Conservation (phyloP, 2,888 invertebrate species). For the Perizoma flavofasciatum region DNA sequence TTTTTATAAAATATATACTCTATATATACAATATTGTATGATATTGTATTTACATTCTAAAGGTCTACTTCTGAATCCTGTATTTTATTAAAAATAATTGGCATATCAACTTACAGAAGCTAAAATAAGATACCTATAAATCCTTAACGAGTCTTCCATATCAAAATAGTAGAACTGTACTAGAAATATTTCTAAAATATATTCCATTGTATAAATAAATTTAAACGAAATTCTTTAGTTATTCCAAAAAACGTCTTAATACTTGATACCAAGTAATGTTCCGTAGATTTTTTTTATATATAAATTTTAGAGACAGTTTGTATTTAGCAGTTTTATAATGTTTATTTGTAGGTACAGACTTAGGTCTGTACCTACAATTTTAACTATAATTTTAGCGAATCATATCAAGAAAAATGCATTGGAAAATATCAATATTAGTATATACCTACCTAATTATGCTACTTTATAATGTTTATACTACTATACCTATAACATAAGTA, state of each 20-base stretch:
- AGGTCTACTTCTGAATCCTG: slow-evolving; percentile 75
- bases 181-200: slow-evolving; percentile 60
- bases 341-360: slow-evolving; percentile 36
- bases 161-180: slow-evolving; percentile 76
- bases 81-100: slow-evolving; percentile 72
- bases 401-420: slow-evolving; percentile 41
- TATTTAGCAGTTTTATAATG: slow-evolving; percentile 37
- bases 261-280: slow-evolving; percentile 34
- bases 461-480: slow-evolving; percentile 30
- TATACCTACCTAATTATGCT: slow-evolving; percentile 18
- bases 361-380: no score
- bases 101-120: slow-evolving; percentile 83
- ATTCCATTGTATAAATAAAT: slow-evolving; percentile 23
- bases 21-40: slow-evolving; percentile 35
- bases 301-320: slow-evolving; percentile 37
- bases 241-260: slow-evolving; percentile 26
- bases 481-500: slow-evolving; percentile 22
- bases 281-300: slow-evolving; percentile 26
- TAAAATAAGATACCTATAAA: slow-evolving; percentile 72
- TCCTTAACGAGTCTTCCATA: slow-evolving; percentile 81
- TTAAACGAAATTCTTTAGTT: slow-evolving; percentile 31
- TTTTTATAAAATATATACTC: slow-evolving; percentile 80
- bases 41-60: slow-evolving; percentile 76
- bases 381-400: slow-evolving; percentile 38
- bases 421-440: slow-evolving; percentile 32